Conservation (phyloP, 1,140 invertebrate species). For the Drosophila guanche region DNA sequence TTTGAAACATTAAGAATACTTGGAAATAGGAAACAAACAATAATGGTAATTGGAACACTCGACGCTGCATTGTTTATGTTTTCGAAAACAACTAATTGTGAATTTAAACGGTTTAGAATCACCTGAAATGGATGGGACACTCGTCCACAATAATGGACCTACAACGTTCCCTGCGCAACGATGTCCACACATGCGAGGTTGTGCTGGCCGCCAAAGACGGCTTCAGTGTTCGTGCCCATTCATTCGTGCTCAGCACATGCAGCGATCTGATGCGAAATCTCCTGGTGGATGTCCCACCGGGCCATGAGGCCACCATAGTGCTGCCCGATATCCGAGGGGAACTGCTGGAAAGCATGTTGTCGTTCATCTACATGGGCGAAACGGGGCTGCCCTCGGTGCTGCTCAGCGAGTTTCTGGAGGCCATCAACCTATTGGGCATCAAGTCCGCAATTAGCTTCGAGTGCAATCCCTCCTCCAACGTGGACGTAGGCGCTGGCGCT, state of each 20-base stretch:
- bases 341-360: slow-evolving; percentile 72
- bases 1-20: slow-evolving; percentile 30
- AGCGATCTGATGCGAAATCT: slow-evolving; percentile 74
- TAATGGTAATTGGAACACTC: slow-evolving; percentile 54
- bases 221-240: slow-evolving; percentile 70
- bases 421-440: slow-evolving; percentile 77
- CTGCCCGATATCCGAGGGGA: slow-evolving; percentile 74
- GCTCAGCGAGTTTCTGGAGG: slow-evolving; percentile 75
- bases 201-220: slow-evolving; percentile 73
- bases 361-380: slow-evolving; percentile 80
- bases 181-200: slow-evolving; percentile 70
- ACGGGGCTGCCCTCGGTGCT: slow-evolving; percentile 63
- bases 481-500: slow-evolving; percentile 6
- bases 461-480: slow-evolving; percentile 58
- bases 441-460: slow-evolving; percentile 81
- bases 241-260: slow-evolving; percentile 78
- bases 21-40: slow-evolving; percentile 52
- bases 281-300: slow-evolving; percentile 65
- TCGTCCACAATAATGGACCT: slow-evolving; percentile 80
- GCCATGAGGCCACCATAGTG: slow-evolving; percentile 74
- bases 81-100: neutral
- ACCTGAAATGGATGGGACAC: slow-evolving; percentile 83
- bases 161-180: slow-evolving; percentile 66
- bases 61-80: neutral
- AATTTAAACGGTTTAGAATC: slow-evolving; percentile 52